Evolutionary conservation across 2,113 vertebrate genomes (phyloP), one percentile per base, ranked within the genome.

Genomic region (zebrafish (Danio rerio)): DNA sequence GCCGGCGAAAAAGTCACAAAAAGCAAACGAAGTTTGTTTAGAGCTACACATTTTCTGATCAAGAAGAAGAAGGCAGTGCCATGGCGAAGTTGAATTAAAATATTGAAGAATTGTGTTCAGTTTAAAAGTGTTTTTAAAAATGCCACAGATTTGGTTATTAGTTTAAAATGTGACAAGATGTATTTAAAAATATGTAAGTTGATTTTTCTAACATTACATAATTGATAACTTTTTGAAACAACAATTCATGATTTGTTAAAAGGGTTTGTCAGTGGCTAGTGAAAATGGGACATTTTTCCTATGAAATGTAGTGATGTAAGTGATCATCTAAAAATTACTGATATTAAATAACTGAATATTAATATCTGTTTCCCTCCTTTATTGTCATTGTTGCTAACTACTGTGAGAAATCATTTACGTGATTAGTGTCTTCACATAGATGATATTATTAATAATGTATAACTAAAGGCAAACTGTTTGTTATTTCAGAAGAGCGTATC

Each of bases 261-360:
- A n/a, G n/a, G n/a, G n/a, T n/a, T n/a, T n/a, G n/a, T n/a, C n/a
- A n/a, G n/a, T n/a, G n/a, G n/a, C n/a, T n/a, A n/a, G n/a, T n/a
- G n/a, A n/a, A n/a, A n/a, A n/a, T n/a, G n/a, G n/a, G n/a, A n/a
- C n/a, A n/a, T n/a, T n/a, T n/a, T n/a, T n/a, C n/a, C n/a, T n/a
- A n/a, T n/a, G n/a, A n/a, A n/a, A n/a, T n/a, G n/a, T n/a, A n/a
- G n/a, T n/a, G n/a, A n/a, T n/a, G 85, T 52, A 87, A 87, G 31
- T 11, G 88, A 87, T 87, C 31, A 82, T 87, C 79, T 70, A 83
- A 7, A 87, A 82, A 83, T 78, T 72, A 73, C 86, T 83, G 71
- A 87, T 83, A 62, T 5, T 62, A 62, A 9, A 62, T n/a, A 6
- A n/a, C 20, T 31, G 59, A 9, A 62, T 21, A 21, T 21, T 62